phyloP scores from a whole-genome alignment of 1,140 invertebrate genomes.

The Leptopilina boulardi region DNA sequence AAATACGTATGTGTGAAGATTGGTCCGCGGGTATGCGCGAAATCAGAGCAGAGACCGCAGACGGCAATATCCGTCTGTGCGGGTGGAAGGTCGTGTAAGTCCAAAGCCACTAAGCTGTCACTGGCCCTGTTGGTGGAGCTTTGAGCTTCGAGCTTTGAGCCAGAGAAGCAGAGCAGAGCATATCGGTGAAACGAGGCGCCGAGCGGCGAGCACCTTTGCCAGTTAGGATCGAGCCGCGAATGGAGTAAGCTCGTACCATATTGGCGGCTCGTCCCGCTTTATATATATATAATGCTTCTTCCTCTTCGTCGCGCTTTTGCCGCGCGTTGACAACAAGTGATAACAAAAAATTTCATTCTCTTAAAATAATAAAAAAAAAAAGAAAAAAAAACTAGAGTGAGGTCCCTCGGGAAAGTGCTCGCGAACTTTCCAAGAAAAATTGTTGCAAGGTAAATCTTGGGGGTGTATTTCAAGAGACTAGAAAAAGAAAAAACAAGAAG shows the following conservation, averaged over 20 bases:
- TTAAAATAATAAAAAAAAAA: background rate
- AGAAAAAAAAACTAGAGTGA: no score
- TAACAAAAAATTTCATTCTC: background rate
- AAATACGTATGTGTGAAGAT: constrained; percentile 27
- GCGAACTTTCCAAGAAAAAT: background rate
- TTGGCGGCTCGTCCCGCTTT: constrained; percentile 4
- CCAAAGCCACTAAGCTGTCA: constrained; percentile 29
- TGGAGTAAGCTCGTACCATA: constrained; percentile 21
- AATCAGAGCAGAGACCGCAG: background rate
- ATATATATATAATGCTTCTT: background rate
- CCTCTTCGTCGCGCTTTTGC: background rate
- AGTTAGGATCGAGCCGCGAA: constrained; percentile 26
- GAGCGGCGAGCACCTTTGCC: constrained; percentile 5
- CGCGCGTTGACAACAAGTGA: background rate
- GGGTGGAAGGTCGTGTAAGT: constrained; percentile 30
- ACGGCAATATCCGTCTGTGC: constrained; percentile 33
- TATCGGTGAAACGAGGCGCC: constrained; percentile 15
- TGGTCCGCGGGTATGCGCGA: constrained; percentile 18
- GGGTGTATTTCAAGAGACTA: background rate
- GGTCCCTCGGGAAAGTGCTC: background rate
- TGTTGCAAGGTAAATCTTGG: background rate
- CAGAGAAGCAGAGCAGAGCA: background rate
- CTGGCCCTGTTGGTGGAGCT: constrained; percentile 16
- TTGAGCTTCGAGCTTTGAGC: constrained; percentile 18
- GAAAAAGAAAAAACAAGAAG: background rate